Base-by-base conservation (phyloP, 2,888 invertebrate genomes). In the Cryptosula pallasiana region DNA sequence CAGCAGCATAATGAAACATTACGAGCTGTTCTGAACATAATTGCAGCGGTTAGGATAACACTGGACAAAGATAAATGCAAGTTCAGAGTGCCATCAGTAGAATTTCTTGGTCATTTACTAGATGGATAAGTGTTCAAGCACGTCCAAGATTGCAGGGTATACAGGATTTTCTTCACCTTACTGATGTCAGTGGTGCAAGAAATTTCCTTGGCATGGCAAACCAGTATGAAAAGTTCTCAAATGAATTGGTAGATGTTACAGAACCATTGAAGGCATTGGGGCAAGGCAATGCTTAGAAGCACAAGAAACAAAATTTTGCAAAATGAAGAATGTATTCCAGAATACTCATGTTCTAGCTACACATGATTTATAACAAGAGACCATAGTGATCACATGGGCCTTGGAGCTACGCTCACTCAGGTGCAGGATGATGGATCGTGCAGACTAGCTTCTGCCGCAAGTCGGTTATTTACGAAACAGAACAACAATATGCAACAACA, bases 401-500 rank as follows among this genome's bases (percentile, higher is more conserved):
- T 75, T 29, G 74, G 75, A 54, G 73, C 74, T 34, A 73, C 72
- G 5, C 74, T 74, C 5, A 71, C 72, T 1, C 74, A 74, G 35
- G 58, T 73, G 1, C 72, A 71, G 20, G 16, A 5, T 3, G 23
- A 55, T 55, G 55, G 55, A 20, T 55, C 23, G 16, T 74, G 71
- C 3, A 72, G 63, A 55, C 78, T 76, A 0, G 73, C 78, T 0
- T 73, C 75, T 1, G 79, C 74, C 71, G 77, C 78, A 32, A 78
- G 77, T 0, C 77, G 76, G 73, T 71, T 76, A 1, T 70, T 79
- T 1, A 77, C 76, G 69, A 71, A 32, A 73, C 76, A 20, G 77
- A 78, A 72, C 27, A 45, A 5, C 73, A 72, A 1, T 79, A 78
- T 71, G 76, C 75, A 13, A 75, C 77, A 63, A 78, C 77, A 9